Base-by-base conservation (phyloP, 2,113 vertebrate species). In the Odocoileus hemionus region DNA sequence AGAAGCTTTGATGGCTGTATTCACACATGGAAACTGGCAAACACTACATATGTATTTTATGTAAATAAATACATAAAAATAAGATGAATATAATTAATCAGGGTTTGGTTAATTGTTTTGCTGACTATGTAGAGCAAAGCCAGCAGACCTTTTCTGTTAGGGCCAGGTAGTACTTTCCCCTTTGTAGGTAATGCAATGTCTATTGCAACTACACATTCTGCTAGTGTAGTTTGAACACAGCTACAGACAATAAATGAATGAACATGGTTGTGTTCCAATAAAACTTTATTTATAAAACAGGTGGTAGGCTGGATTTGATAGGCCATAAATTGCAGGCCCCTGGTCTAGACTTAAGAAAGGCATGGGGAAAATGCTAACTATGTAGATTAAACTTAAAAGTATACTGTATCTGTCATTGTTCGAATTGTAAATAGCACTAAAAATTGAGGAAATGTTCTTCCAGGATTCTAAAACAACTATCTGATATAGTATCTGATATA, bases 221-320 rank as follows among this genome's bases (percentile, higher is more conserved):
- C 80, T 45, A 17, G 1, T 3, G 2, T 21, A 89, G 50, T 39
- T 58, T 30, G 92, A 89, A 95, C 64, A 23, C 89, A 93, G n/a
- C 76, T 23, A 45, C 19, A 64, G 57, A 28, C 2, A n/a, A 26
- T n/a, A 78, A 76, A 83, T 28, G 39, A 83, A 91, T 54, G 21
- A 12, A 64, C 11, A 19, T 50, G 14, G 14, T 16, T 39, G 25
- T 93, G 55, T 96, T 89, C 70, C 80, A 92, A 39, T 95, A 86
- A 96, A 97, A 89, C 78, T 92, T 96, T 86, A 89, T 91, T 89
- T 85, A 82, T 3, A 86, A 55, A 96, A 79, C 11, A 61, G 2
- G 43, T 26, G 36, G 16, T 70, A 11, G n/a, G 30, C 39, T 30
- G 47, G 52, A 84, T 80, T 26, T 39, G 12, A 39, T n/a, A 64